phyloP scores from a whole-genome alignment of 2,888 invertebrate genomes.

The Cantharis flavilabris region DNA sequence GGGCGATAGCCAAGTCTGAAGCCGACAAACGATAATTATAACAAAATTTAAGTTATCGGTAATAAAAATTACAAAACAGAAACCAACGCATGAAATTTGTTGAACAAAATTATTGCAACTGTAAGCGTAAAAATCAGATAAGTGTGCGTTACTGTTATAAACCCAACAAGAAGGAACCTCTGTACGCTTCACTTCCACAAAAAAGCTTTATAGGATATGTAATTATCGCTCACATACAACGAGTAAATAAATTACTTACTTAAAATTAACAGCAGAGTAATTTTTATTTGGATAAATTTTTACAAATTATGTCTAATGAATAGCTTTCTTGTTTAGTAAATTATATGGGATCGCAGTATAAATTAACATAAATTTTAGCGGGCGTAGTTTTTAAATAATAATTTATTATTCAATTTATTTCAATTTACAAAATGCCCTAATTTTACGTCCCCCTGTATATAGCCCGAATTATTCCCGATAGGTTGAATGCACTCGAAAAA shows the following conservation, averaged over 20 bases:
- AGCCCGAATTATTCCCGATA: not conserved
- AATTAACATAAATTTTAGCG: not conserved
- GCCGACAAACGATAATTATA: not conserved
- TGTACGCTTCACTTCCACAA: not conserved
- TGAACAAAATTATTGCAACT: not conserved
- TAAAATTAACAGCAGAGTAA: not conserved
- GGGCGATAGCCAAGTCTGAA: not conserved
- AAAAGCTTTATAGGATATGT: not conserved
- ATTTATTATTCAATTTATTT: not conserved
- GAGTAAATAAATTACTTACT: not conserved
- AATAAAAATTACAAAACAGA: not conserved
- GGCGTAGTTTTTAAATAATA: not conserved
- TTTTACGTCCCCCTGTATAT: not conserved
- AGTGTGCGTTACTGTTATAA: not conserved
- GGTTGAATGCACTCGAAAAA: not conserved
- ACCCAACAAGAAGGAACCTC: not conserved
- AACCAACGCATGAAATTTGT: not conserved
- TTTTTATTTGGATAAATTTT: not conserved
- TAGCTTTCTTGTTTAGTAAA: not conserved
- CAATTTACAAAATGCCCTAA: not conserved
- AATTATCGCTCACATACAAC: not conserved
- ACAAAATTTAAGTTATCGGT: not conserved
- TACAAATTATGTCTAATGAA: not conserved
- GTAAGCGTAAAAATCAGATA: not conserved
- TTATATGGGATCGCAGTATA: not conserved